Conservation (phyloP, 2,113 vertebrate species). For the Tringa solitaria region DNA sequence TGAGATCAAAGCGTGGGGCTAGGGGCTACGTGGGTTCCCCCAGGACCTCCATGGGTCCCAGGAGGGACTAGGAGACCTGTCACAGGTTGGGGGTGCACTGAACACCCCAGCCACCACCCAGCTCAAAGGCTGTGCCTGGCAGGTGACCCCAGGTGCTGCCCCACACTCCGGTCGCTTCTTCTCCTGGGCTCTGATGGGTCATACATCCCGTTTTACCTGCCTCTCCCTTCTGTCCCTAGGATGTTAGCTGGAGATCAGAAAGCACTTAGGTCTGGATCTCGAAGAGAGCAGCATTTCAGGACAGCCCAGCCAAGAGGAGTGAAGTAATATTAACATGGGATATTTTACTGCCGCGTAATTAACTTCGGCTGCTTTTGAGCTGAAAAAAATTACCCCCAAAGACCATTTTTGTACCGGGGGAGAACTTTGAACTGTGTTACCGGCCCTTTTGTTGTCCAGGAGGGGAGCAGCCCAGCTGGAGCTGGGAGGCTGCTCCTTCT, state of each 20-base stretch:
- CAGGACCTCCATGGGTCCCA: too few relatives aligned
- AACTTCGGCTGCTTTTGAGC: conserved; percentile 25
- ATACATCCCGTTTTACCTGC: neutral
- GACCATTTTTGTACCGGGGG: neutral
- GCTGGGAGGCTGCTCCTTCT: neutral
- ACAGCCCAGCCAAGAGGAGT: neutral
- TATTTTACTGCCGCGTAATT: conserved; percentile 7
- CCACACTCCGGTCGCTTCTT: fast-evolving
- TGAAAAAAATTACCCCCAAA: conserved; percentile 10
- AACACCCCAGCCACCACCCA: too few relatives aligned
- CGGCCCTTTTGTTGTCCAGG: neutral
- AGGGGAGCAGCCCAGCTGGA: neutral
- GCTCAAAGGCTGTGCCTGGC: fast-evolving
- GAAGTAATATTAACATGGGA: neutral
- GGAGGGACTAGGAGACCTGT: neutral
- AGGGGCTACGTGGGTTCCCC: neutral
- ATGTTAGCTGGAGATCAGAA: neutral
- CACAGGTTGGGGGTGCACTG: fast-evolving
- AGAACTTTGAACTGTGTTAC: neutral
- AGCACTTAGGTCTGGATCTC: fast-evolving
- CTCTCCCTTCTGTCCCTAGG: neutral
- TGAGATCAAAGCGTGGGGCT: neutral
- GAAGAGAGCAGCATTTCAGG: fast-evolving
- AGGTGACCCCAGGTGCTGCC: fast-evolving
- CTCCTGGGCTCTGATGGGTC: neutral